Evolutionary conservation across 37 sponge, comb jelly and placozoan species (phyloP).

Genomic region (Bolinopsis microptera): DNA sequence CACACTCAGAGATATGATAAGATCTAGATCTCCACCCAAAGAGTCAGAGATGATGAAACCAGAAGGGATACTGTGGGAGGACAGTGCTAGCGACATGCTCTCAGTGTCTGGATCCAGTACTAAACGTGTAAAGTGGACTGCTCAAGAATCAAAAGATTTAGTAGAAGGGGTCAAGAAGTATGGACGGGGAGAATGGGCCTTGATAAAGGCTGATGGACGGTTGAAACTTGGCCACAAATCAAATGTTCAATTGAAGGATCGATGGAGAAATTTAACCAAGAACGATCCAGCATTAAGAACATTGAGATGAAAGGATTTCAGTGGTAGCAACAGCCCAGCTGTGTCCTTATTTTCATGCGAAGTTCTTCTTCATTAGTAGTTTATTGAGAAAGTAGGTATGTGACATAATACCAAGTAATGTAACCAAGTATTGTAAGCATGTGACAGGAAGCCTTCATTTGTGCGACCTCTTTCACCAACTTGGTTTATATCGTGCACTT

Average conservation of each 20-base stretch:
- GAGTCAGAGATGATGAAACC: background rate
- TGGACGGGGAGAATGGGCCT: background rate
- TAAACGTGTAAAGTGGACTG: background rate
- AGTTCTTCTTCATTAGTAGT: too few relatives aligned
- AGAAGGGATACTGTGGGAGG: background rate
- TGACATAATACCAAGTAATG: too few relatives aligned
- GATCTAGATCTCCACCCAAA: background rate
- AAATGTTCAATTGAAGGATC: slow-evolving; percentile 11
- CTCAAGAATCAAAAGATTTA: background rate
- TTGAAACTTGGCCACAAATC: background rate
- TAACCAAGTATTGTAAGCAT: too few relatives aligned
- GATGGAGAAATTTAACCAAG: background rate
- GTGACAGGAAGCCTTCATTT: too few relatives aligned
- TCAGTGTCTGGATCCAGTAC: background rate
- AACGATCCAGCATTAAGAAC: background rate
- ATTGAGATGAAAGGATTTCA: background rate
- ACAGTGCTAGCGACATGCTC: background rate
- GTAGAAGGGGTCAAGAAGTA: background rate
- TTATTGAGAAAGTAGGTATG: too few relatives aligned
- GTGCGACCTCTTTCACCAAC: too few relatives aligned
- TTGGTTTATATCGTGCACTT: too few relatives aligned
- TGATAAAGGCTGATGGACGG: background rate
- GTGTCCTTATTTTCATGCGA: too few relatives aligned
- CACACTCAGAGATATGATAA: background rate
- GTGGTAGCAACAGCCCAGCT: too few relatives aligned